Evolutionary conservation across 2,888 invertebrate species (phyloP).

Genomic region (Danaus chrysippus): DNA sequence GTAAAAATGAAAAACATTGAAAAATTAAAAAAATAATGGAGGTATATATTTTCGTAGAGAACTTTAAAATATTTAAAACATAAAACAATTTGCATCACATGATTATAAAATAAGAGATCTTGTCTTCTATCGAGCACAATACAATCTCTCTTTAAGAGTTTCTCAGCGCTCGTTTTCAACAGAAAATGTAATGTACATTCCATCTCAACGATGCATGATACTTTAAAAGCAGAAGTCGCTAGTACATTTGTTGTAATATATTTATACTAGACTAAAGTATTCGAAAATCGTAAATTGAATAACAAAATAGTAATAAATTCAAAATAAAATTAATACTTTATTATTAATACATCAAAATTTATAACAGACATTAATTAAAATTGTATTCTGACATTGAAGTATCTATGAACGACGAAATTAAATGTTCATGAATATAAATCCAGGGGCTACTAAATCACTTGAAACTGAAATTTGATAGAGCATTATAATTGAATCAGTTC

Average conservation of each 20-base stretch:
- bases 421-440: slow-evolving; percentile 2
- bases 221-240: not conserved
- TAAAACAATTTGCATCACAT: too few relatives aligned
- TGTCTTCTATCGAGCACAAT: not conserved
- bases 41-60: too few relatives aligned
- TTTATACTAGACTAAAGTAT: too few relatives aligned
- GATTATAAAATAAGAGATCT: not conserved
- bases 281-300: too few relatives aligned
- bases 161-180: not conserved
- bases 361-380: not conserved
- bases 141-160: not conserved
- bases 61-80: too few relatives aligned
- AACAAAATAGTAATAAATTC: too few relatives aligned
- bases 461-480: slow-evolving; percentile 3
- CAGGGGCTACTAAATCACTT: slow-evolving; percentile 5
- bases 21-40: too few relatives aligned
- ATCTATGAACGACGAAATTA: not conserved
- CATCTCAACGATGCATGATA: not conserved
- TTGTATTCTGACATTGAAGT: not conserved
- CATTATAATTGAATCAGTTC: not conserved
- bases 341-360: too few relatives aligned
- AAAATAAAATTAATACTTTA: too few relatives aligned
- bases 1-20: too few relatives aligned
- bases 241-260: not conserved
- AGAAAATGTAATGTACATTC: not conserved